These are phyloP conservation scores for Calidris pugnax DNA, from an alignment of 2,113 vertebrate genomes.

Conservation along the genomic window DNA sequence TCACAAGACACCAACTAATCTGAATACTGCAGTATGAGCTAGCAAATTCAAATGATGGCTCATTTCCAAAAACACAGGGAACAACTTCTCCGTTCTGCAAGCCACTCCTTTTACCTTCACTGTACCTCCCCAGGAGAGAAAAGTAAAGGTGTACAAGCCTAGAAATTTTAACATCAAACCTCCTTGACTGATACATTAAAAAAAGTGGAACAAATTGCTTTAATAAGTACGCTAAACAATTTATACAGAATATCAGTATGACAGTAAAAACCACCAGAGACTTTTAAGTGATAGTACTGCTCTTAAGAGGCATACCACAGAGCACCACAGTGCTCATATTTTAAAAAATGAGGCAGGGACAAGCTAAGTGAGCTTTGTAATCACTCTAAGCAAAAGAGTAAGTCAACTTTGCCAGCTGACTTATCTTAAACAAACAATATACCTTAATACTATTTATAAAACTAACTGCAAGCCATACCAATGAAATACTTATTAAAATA, in stretches of 20 bases:
- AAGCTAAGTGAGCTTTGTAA: background rate
- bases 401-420: background rate
- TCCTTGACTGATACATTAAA: background rate
- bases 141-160: constrained; percentile 14
- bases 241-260: background rate
- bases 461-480: background rate
- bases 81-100: constrained; percentile 50
- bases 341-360: background rate
- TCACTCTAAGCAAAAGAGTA: background rate
- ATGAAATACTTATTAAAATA: background rate
- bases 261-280: background rate
- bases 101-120: constrained; percentile 35
- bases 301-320: background rate
- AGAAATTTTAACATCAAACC: background rate
- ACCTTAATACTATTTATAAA: background rate
- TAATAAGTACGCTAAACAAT: background rate
- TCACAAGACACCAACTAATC: constrained; percentile 60
- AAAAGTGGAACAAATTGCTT: background rate
- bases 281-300: background rate
- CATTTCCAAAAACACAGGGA: constrained; percentile 48
- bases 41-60: constrained; percentile 65
- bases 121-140: constrained; percentile 35
- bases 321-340: background rate
- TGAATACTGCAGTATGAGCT: constrained; percentile 65
- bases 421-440: constrained; percentile 29